A percentile compares a stretch with the other conserved stretches of the same genome.
Conservation (phyloP, 2,113 vertebrate genomes). For the Gymnobelideus leadbeateri region DNA sequence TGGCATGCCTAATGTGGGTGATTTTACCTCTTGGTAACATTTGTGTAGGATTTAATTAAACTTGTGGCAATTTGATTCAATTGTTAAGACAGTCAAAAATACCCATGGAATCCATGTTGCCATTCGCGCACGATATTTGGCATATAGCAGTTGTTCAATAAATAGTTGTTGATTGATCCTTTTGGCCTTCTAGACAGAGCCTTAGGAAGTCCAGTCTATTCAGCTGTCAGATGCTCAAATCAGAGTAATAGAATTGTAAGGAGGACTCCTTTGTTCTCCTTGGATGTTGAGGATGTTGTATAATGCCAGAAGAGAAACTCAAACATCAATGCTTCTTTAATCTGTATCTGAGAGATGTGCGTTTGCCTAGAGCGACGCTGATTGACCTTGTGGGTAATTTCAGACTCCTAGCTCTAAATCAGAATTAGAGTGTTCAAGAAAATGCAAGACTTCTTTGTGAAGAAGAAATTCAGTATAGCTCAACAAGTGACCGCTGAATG, state of each 20-base stretch:
- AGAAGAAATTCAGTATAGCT: slow-evolving; percentile 55
- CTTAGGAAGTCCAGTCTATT: slow-evolving; percentile 36
- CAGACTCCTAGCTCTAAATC: slow-evolving; percentile 56
- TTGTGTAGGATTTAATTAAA: slow-evolving; percentile 48
- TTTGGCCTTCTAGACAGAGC: slow-evolving; percentile 52
- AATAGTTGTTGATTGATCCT: slow-evolving; percentile 28
- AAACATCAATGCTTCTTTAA: slow-evolving; percentile 70
- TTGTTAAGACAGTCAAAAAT: slow-evolving; percentile 39
- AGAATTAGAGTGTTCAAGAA: slow-evolving; percentile 61
- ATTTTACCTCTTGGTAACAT: slow-evolving; percentile 60
- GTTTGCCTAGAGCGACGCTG: slow-evolving; percentile 67
- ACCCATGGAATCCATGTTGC: not conserved
- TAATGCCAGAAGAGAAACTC: slow-evolving; percentile 69
- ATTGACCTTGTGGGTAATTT: slow-evolving; percentile 75
- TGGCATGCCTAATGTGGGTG: slow-evolving; percentile 44
- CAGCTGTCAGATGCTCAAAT: slow-evolving; percentile 53
- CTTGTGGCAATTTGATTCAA: slow-evolving; percentile 28
- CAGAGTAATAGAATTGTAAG: slow-evolving; percentile 55
- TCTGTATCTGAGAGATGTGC: slow-evolving; percentile 71
- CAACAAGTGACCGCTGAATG: slow-evolving; percentile 46
- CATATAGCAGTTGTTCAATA: slow-evolving; percentile 54
- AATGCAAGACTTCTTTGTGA: slow-evolving; percentile 55
- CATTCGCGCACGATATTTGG: not conserved
- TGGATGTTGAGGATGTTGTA: slow-evolving; percentile 66
- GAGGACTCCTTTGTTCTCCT: slow-evolving; percentile 59